Conservation (phyloP, 2,113 vertebrate species). For the Poeciliopsis turrubarensis region DNA sequence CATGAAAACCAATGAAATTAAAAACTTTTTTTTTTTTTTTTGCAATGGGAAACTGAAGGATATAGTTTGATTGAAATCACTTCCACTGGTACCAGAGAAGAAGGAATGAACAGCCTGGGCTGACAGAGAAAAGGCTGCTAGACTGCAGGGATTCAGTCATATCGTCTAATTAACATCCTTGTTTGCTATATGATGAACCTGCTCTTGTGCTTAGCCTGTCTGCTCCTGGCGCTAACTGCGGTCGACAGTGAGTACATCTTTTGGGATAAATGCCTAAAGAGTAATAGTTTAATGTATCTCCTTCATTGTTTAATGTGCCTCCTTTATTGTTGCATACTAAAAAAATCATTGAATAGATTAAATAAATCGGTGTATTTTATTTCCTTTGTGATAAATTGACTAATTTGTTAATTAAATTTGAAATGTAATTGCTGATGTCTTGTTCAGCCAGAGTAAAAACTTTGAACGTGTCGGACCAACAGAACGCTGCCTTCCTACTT, state of each 20-base stretch:
- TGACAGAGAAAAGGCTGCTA: conserved; percentile 4
- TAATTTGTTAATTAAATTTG: not conserved
- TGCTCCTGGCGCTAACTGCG: conserved; percentile 45
- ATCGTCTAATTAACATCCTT: conserved; percentile 26
- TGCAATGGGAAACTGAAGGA: conserved; percentile 36
- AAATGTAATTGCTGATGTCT: not conserved
- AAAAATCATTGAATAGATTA: too few relatives aligned
- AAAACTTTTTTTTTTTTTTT: conserved; percentile 28
- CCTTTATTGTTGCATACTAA: too few relatives aligned
- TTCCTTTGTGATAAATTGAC: too few relatives aligned
- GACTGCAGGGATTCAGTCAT: conserved; percentile 16
- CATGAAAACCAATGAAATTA: conserved; percentile 49
- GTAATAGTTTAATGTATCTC: too few relatives aligned
- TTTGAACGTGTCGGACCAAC: not conserved
- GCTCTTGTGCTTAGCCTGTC: conserved; percentile 27
- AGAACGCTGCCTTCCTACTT: not conserved
- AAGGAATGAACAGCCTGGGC: conserved; percentile 10
- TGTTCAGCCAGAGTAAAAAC: not conserved
- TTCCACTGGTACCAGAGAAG: conserved; percentile 22
- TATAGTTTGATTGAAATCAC: conserved; percentile 27
- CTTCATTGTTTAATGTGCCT: too few relatives aligned
- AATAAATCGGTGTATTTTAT: too few relatives aligned
- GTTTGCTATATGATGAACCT: conserved; percentile 30
- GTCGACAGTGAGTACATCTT: conserved; percentile 62
- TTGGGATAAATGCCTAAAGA: not conserved